Base-by-base conservation (phyloP, 2,888 invertebrate genomes). In the Ormia ochracea region DNA sequence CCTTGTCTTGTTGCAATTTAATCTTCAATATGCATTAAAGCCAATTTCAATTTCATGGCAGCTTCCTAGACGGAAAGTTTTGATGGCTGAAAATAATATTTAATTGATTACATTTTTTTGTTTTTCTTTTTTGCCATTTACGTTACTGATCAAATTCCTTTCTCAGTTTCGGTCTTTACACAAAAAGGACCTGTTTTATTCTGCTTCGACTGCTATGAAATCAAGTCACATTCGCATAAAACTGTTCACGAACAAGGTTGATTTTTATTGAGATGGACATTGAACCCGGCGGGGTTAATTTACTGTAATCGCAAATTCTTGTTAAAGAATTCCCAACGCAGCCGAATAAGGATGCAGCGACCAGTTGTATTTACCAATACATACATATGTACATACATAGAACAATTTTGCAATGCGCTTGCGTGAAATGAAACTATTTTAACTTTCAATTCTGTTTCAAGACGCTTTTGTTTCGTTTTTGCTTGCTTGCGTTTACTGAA, bases 151-250 rank as follows among this genome's bases (percentile, higher is more conserved):
- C 52, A 28, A 36, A 21, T 41, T 14, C 31, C 43, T 50, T 58
- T 38, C 28, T 26, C 59, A 19, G 4, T 48, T 21, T 36, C 48
- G 6, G 14, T 38, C 38, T 43, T 26, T 17, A 36, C 6, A 48
- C 41, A 19, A 43, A 41, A 65, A 61, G 76, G 69, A 69, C 68
- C 54, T 69, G 68, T 76, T 76, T 68, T 45, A 14, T 41, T 58
- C 2, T 41, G 9, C 50, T 63, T 38, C 48, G 36, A 33, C 43
- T 54, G 19, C 17, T 4, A 45, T 33, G 48, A 33, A 45, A 54
- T 54, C 59, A 63, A 76, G 69, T 33, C 17, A 52, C 54, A 38
- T 31, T 61, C 48, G 7, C 61, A 36, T 38, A 48, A 54, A 48
- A 56, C 19, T 38, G 54, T 66, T 59, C n/a, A 23, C 19, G 12